A percentile compares a stretch with the other conserved stretches of the same genome.
These are phyloP conservation scores for Heteractis magnifica DNA, from an alignment of 92 coral and sea anemone genomes.

Conservation along the genomic window DNA sequence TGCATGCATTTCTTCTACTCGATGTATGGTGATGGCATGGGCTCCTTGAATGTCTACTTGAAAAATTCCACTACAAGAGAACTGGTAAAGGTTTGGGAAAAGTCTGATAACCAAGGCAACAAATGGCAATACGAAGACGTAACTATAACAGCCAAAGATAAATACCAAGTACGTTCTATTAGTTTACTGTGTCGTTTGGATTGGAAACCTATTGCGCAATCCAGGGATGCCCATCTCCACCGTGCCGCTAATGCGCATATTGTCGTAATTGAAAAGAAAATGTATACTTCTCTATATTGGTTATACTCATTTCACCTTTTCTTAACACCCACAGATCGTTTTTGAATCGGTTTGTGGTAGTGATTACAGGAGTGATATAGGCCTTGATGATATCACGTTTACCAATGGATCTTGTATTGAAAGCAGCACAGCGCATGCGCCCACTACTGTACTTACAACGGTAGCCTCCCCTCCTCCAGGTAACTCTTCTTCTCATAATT, in stretches of 20 bases:
- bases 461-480: neutral
- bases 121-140: slow-evolving; percentile 36
- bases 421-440: neutral
- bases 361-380: slow-evolving; percentile 28
- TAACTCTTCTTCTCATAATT: neutral
- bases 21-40: slow-evolving; percentile 55
- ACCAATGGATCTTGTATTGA: slow-evolving; percentile 8
- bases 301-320: too few relatives aligned
- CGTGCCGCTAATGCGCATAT: too few relatives aligned
- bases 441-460: neutral
- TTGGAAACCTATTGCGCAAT: too few relatives aligned
- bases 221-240: too few relatives aligned
- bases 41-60: slow-evolving; percentile 33
- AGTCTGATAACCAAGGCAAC: slow-evolving; percentile 44
- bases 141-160: slow-evolving; percentile 16
- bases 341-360: slow-evolving; percentile 23
- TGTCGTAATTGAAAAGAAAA: too few relatives aligned
- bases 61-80: neutral
- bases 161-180: slow-evolving; percentile 26
- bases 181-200: too few relatives aligned
- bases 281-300: too few relatives aligned
- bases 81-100: slow-evolving; percentile 19
- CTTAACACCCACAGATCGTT: neutral
- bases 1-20: slow-evolving; percentile 55
- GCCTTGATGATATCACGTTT: slow-evolving; percentile 35